Percentiles rank a stretch among this genome's conserved stretches.
phyloP scores from a whole-genome alignment of 2,888 invertebrate species.

The Antheraea yamamai region DNA sequence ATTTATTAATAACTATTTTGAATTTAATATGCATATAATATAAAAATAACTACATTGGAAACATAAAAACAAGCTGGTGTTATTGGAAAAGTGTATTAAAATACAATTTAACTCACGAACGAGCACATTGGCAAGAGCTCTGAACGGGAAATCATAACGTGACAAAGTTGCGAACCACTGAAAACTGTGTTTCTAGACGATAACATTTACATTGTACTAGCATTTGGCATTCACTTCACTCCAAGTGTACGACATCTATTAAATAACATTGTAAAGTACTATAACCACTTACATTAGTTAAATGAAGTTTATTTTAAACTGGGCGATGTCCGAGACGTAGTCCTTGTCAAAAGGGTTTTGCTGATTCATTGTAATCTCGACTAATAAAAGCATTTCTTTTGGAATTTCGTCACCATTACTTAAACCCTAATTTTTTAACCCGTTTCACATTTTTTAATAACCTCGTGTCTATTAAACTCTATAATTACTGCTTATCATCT shows the following conservation, averaged over 20 bases:
- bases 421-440: too few relatives aligned
- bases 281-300: constrained; percentile 1
- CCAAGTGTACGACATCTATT: not conserved
- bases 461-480: too few relatives aligned
- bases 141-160: constrained; percentile 19
- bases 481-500: too few relatives aligned
- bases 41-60: not conserved
- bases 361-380: too few relatives aligned
- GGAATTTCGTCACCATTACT: too few relatives aligned
- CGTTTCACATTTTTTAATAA: too few relatives aligned
- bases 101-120: constrained; percentile 4
- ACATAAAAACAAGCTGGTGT: not conserved
- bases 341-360: too few relatives aligned
- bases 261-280: constrained; percentile 1
- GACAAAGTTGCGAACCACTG: constrained; percentile 19
- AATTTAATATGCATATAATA: not conserved
- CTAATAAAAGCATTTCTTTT: too few relatives aligned
- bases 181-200: constrained; percentile 19
- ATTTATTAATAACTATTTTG: too few relatives aligned
- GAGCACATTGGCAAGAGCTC: constrained; percentile 15
- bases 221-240: constrained; percentile 13
- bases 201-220: constrained; percentile 20
- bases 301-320: constrained; percentile 3
- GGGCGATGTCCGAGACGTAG: too few relatives aligned
- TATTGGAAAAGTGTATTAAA: not conserved